Conservation (phyloP, 2,888 invertebrate species). For the Rhagonycha fulva region DNA sequence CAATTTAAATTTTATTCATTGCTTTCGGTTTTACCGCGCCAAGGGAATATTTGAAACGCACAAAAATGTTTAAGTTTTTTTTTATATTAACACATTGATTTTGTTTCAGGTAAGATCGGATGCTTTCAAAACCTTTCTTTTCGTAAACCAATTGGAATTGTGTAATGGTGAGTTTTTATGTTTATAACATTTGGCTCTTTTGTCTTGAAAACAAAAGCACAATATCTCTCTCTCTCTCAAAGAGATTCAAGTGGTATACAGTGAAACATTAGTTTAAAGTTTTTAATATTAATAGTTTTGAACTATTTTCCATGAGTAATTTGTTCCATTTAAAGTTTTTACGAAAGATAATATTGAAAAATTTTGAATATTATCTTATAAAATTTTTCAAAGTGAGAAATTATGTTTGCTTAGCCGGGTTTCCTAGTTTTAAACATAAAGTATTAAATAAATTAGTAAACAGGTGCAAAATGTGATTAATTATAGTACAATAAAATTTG, state of each 20-base stretch:
- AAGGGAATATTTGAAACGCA: not conserved
- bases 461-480: not conserved
- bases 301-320: not conserved
- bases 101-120: not conserved
- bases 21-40: not conserved
- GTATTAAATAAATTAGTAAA: not conserved
- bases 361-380: not conserved
- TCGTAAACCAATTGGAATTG: not conserved
- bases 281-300: not conserved
- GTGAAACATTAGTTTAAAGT: not conserved
- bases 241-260: too few species aligned
- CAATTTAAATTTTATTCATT: not conserved
- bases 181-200: too few species aligned
- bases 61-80: not conserved
- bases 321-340: not conserved
- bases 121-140: not conserved
- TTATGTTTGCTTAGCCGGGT: not conserved
- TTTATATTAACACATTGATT: not conserved
- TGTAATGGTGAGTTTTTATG: not conserved
- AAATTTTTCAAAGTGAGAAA: not conserved
- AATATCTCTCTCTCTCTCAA: too few species aligned
- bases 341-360: not conserved
- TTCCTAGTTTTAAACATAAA: not conserved
- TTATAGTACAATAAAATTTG: not conserved
- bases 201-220: too few species aligned